Percentiles rank a stretch among this genome's conserved stretches.
These are phyloP conservation scores for Eutrigla gurnardus DNA, from an alignment of 2,797 vertebrate genomes.

Conservation along the genomic window DNA sequence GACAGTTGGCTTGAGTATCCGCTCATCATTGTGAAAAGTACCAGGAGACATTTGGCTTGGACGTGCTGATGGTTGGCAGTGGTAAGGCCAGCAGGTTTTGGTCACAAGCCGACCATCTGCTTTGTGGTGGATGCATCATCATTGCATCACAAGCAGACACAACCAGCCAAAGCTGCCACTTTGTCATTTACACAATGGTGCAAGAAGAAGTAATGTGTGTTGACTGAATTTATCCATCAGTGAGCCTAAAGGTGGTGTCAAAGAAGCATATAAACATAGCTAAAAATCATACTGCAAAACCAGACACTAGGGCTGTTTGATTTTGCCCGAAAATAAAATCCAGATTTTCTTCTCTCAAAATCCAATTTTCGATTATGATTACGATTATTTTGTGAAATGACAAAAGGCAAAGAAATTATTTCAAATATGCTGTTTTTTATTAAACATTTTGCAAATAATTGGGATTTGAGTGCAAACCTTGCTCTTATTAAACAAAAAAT, in stretches of 20 bases:
- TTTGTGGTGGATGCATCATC: constrained; percentile 62
- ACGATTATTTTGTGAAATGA: too few species aligned
- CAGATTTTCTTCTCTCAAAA: too few species aligned
- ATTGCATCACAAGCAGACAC: constrained; percentile 40
- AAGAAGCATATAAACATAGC: background rate
- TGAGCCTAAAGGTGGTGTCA: background rate
- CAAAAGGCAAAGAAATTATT: too few species aligned
- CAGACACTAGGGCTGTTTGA: background rate
- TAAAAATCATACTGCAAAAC: background rate
- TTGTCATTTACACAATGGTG: constrained; percentile 21
- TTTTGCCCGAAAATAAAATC: too few species aligned
- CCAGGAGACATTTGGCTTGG: constrained; percentile 51
- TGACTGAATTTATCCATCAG: background rate
- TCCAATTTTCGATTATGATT: too few species aligned
- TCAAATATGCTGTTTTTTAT: too few species aligned
- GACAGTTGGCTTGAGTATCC: constrained; percentile 9
- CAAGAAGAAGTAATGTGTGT: background rate
- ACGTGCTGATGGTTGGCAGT: constrained; percentile 49
- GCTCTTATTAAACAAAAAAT: too few species aligned
- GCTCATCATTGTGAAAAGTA: constrained; percentile 18
- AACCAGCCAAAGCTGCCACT: constrained; percentile 35
- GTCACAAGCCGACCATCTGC: constrained; percentile 77
- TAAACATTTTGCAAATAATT: too few species aligned
- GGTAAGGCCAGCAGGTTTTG: constrained; percentile 52
- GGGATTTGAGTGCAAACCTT: too few species aligned